Base-by-base conservation (phyloP, 1,140 invertebrate species). In the Gyrodactylus bullatarudis region DNA sequence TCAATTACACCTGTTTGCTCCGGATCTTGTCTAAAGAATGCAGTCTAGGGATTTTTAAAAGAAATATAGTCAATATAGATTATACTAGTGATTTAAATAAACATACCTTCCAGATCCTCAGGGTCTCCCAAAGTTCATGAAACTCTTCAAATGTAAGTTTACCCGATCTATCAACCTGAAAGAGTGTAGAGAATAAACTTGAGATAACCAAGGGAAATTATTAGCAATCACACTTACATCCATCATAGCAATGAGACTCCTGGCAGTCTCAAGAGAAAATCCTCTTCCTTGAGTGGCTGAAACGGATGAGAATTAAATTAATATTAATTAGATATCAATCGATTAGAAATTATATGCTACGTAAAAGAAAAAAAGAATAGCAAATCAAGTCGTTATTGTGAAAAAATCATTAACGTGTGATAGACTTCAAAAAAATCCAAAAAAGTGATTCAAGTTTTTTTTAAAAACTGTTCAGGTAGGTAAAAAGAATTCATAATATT, bases 241-340 rank as follows among this genome's bases (percentile, higher is more conserved):
- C 80, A 93, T 83, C 88, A 94, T 90, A 0, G 91, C 89, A n/a
- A 96, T 86, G 89, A 96, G 93, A 77, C 89, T 91, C 73, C 91
- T 85, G 78, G 89, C 92, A 0, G 90, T 85, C 75, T 96, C 90
- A 78, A 90, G 87, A 0, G 86, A 87, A 81, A 96, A 96, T 26
- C 89, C 91, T 79, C n/a, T 54, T 54, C 34, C 34, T 54, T 54
- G 8, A 54, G 34, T 54, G 34, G n/a, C 34, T 54, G n/a, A 54
- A 54, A 54, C 8, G n/a, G 8, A 54, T 16, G 8, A 54, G n/a
- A 16, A 54, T n/a, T 16, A 54, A 8, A 54, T 54, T 54, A 54
- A n/a, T n/a, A n/a, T n/a, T n/a, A n/a, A n/a, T n/a, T n/a, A n/a
- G n/a, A n/a, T n/a, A n/a, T n/a, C n/a, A n/a, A n/a, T n/a, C n/a